These are phyloP conservation scores for Tachina lurida DNA, from an alignment of 2,888 invertebrate species.

Conservation along the genomic window DNA sequence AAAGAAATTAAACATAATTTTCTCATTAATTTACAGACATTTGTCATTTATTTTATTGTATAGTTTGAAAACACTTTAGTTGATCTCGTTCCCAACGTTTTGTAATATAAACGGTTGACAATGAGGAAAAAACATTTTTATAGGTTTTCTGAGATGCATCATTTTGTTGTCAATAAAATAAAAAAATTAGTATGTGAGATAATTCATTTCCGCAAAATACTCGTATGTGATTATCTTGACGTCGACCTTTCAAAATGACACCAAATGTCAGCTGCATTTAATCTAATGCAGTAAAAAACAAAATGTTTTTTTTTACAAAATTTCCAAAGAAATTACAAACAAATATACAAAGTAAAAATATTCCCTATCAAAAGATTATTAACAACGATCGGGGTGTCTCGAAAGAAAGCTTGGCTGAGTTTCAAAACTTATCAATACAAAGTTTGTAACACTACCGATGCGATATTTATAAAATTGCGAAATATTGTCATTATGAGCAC, in stretches of 20 bases:
- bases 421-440: too few species aligned
- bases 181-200: background rate
- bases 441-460: too few species aligned
- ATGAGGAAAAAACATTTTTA: background rate
- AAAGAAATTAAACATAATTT: background rate
- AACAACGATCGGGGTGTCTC: too few species aligned
- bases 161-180: background rate
- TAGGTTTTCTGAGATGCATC: background rate
- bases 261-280: background rate
- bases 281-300: background rate
- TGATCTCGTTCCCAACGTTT: constrained; percentile 9
- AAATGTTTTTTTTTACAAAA: background rate
- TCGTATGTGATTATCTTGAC: background rate
- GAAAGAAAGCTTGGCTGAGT: too few species aligned
- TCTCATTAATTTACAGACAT: background rate
- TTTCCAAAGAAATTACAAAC: too few species aligned
- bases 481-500: too few species aligned
- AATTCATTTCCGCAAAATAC: background rate
- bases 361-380: too few species aligned
- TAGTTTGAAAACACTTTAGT: background rate
- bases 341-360: too few species aligned
- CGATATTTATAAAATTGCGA: too few species aligned
- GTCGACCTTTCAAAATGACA: background rate
- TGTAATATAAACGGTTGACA: background rate
- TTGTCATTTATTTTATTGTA: constrained; percentile 7